phyloP scores from a whole-genome alignment of 1,140 invertebrate genomes.

The Scaptomyza montana region DNA sequence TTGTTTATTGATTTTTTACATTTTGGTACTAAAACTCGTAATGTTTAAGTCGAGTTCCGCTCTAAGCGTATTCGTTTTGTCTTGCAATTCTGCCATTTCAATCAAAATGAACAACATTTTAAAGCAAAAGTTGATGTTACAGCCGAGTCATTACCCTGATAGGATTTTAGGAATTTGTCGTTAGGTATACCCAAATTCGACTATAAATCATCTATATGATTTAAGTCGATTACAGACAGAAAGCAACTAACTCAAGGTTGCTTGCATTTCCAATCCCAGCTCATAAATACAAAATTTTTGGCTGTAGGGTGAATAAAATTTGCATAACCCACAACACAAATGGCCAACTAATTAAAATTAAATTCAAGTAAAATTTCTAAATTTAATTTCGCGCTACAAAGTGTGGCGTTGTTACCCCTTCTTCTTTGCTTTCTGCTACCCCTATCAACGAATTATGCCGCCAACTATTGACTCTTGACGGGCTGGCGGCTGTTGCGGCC shows the following conservation, averaged over 20 bases:
- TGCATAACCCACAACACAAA: slow-evolving; percentile 71
- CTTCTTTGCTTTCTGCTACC: background rate
- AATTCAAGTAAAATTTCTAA: slow-evolving; percentile 70
- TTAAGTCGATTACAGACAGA: too few relatives aligned
- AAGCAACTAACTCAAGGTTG: background rate
- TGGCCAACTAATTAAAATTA: slow-evolving; percentile 75
- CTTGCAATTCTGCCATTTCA: too few relatives aligned
- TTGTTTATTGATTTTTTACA: too few relatives aligned
- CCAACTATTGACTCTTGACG: slow-evolving; percentile 75
- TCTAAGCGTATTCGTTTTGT: too few relatives aligned
- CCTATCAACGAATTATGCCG: slow-evolving; percentile 26
- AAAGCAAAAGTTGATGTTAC: too few relatives aligned
- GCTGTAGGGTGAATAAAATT: slow-evolving; percentile 44
- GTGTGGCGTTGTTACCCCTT: slow-evolving; percentile 30
- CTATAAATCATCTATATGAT: too few relatives aligned
- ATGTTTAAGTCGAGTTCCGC: too few relatives aligned
- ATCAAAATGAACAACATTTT: too few relatives aligned
- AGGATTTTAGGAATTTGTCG: too few relatives aligned
- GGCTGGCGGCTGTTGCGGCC: slow-evolving; percentile 33
- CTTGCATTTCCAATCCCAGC: background rate
- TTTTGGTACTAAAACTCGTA: too few relatives aligned
- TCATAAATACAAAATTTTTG: slow-evolving; percentile 69
- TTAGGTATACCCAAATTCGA: too few relatives aligned
- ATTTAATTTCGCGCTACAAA: slow-evolving; percentile 71
- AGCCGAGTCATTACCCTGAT: too few relatives aligned